A percentile compares a stretch with the other conserved stretches of the same genome.
These are phyloP conservation scores for Callionymus lyra DNA, from an alignment of 2,113 vertebrate species.

Conservation along the genomic window DNA sequence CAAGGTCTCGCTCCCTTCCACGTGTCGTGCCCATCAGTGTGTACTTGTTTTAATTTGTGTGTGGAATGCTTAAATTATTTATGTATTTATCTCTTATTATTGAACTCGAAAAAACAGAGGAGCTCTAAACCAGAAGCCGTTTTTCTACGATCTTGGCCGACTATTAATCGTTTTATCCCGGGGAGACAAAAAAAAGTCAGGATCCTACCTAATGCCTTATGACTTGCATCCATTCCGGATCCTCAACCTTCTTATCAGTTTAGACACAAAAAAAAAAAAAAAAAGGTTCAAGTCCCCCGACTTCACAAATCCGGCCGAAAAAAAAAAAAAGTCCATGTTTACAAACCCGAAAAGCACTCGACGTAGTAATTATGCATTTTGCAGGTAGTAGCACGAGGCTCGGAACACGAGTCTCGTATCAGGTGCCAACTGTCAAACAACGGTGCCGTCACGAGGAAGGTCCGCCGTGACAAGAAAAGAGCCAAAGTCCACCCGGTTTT, in stretches of 20 bases:
- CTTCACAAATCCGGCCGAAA: conserved; percentile 1
- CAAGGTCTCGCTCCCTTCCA: conserved; percentile 21
- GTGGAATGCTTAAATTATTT: conserved; percentile 37
- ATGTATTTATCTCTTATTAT: conserved; percentile 27
- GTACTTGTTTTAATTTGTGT: conserved; percentile 6
- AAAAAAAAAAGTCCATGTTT: not conserved
- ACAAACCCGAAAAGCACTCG: not conserved
- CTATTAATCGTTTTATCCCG: no score
- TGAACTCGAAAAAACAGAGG: conserved; percentile 9
- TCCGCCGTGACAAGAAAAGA: not conserved
- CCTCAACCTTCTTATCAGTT: conserved; percentile 15
- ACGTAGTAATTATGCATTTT: not conserved
- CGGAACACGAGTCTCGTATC: not conserved
- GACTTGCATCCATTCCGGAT: conserved; percentile 51
- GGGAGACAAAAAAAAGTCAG: conserved; percentile 24
- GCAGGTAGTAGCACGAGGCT: not conserved
- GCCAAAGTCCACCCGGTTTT: no score
- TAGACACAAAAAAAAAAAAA: conserved; percentile 1
- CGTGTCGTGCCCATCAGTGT: no score
- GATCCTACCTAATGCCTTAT: conserved; percentile 62
- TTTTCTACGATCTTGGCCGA: conserved; percentile 11
- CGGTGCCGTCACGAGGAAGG: conserved; percentile 15
- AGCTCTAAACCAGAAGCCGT: conserved; percentile 7
- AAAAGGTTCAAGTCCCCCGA: conserved; percentile 22
- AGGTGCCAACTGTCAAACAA: conserved; percentile 24